Percentiles rank a stretch among this genome's conserved stretches.
These are phyloP conservation scores for Athripsodes cinereus DNA, from an alignment of 2,888 invertebrate species.

Conservation along the genomic window DNA sequence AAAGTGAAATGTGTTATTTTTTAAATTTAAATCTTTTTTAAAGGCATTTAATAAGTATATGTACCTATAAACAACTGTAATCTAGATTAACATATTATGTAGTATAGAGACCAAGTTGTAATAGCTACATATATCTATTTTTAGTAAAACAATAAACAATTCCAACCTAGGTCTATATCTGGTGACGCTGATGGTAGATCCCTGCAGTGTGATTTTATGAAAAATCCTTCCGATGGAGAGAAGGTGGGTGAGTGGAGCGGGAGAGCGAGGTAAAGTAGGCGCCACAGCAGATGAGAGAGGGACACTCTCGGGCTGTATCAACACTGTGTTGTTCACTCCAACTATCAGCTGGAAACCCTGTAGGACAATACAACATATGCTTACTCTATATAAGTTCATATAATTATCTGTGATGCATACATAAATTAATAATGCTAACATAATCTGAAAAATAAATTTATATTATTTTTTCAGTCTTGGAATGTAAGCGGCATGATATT, in stretches of 20 bases:
- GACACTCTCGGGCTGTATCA: constrained; percentile 36
- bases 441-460: neutral
- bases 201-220: constrained; percentile 81
- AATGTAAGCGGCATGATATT: too few species aligned
- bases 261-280: constrained; percentile 38
- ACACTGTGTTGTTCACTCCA: constrained; percentile 42
- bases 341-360: constrained; percentile 81
- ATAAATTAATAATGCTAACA: neutral
- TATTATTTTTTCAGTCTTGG: too few species aligned
- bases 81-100: too few species aligned
- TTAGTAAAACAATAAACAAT: neutral
- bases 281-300: constrained; percentile 47
- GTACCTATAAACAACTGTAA: too few species aligned
- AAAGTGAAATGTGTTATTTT: too few species aligned
- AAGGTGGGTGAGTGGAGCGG: constrained; percentile 65
- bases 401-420: neutral
- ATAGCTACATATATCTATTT: too few species aligned
- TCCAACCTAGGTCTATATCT: constrained; percentile 86
- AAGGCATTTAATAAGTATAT: too few species aligned
- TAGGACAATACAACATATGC: neutral
- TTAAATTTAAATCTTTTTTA: too few species aligned
- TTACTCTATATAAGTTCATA: neutral
- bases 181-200: constrained; percentile 88
- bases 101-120: too few species aligned
- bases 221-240: constrained; percentile 93